Base-by-base conservation (phyloP, 1,140 invertebrate genomes). In the Antheraea mylitta region DNA sequence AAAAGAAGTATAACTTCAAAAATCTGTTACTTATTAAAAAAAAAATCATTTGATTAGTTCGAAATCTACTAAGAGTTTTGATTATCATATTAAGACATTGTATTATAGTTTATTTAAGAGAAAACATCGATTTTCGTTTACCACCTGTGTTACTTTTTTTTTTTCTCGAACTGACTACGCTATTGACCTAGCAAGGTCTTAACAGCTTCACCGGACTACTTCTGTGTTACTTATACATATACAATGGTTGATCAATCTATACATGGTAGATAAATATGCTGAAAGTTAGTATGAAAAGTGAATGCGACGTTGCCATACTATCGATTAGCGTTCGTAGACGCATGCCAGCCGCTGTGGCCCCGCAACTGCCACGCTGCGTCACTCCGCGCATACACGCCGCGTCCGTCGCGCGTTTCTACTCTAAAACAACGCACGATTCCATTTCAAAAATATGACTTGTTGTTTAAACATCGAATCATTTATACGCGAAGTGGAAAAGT, bases 401-500 rank as follows among this genome's bases (percentile, higher is more conserved):
- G 72, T 42, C n/a, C 58, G 70, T 71, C 75, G 74, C 69, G 68
- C 64, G 63, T 66, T 64, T 37, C 42, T 18, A 18, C 59, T 37
- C 71, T 67, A 62, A 59, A 60, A 58, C 67, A 64, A 71, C 67
- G 53, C 18, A 69, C 66, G 64, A 42, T 64, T 64, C 59, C 68
- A 65, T 58, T 62, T 18, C 22, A 69, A 58, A 38, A 68, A 8
- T 59, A 62, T 37, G 48, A 69, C 79, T 37, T 83, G 85, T 61
- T 79, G 77, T 10, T 37, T 89, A 0, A 81, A 89, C 70, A 79
- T 81, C 0, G 85, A 86, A 64, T 59, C 62, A 18, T 89, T 89
- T 66, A 87, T 89, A 66, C 75, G 68, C 36, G 87, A 89, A 80
- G 79, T 89, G 68, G 73, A 81, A 67, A 89, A 86, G 18, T 71